Evolutionary conservation across 2,797 vertebrate species (phyloP).

Genomic region (Luscinia luscinia): DNA sequence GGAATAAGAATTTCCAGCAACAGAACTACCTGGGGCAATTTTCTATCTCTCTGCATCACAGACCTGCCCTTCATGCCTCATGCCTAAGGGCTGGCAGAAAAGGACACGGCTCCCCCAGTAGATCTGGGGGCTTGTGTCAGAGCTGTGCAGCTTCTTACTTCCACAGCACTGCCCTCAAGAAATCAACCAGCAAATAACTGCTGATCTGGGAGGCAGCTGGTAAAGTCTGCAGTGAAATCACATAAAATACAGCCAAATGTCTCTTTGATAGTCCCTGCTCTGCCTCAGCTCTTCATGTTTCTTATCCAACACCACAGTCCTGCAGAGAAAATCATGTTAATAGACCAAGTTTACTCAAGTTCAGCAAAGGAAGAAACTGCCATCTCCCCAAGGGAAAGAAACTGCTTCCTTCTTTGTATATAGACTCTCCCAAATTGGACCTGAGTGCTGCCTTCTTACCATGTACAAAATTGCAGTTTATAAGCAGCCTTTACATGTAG

Average conservation of each 20-base stretch:
- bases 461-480: not conserved
- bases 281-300: conserved; percentile 44
- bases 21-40: conserved; percentile 31
- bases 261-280: conserved; percentile 51
- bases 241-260: conserved; percentile 38
- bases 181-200: conserved; percentile 18
- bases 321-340: conserved; percentile 56
- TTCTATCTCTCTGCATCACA: conserved; percentile 40
- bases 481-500: conserved; percentile 32
- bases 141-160: not conserved
- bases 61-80: conserved; percentile 42
- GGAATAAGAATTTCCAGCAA: conserved; percentile 35
- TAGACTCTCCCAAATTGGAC: not conserved
- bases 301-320: conserved; percentile 50
- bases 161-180: conserved; percentile 31
- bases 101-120: not conserved
- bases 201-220: conserved; percentile 26
- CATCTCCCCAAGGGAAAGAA: conserved; percentile 19
- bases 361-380: conserved; percentile 9
- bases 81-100: conserved; percentile 35
- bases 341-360: conserved; percentile 33
- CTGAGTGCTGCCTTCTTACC: conserved; percentile 18
- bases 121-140: not conserved
- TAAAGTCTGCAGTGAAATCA: conserved; percentile 35
- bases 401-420: conserved; percentile 23